phyloP scores from a whole-genome alignment of 2,888 invertebrate species.

The Cephus pygmeus region DNA sequence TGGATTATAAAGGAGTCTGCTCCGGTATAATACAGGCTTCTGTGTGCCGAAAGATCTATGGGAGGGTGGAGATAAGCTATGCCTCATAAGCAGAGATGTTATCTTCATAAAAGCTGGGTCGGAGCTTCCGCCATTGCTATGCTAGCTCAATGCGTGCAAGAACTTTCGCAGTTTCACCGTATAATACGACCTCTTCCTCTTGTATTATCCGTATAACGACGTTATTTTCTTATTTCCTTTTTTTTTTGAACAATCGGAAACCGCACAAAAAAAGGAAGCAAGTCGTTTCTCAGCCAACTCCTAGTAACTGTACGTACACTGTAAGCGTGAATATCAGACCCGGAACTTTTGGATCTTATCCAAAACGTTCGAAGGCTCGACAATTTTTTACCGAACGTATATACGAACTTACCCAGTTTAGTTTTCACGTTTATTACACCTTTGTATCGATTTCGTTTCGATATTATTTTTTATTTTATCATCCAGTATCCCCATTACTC shows the following conservation, averaged over 20 bases:
- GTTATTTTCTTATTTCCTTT: not conserved
- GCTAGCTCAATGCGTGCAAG: slow-evolving; percentile 17
- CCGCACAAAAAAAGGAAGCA: not conserved
- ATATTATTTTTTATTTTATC: not conserved
- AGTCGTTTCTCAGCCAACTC: not conserved
- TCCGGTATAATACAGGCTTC: slow-evolving; percentile 38
- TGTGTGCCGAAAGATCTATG: slow-evolving; percentile 46
- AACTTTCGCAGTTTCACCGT: slow-evolving; percentile 29
- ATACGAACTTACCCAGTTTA: not conserved
- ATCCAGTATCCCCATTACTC: not conserved
- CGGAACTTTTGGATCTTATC: not conserved
- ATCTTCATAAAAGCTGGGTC: slow-evolving; percentile 41
- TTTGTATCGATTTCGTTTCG: not conserved
- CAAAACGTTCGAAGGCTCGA: not conserved
- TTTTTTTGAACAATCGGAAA: not conserved
- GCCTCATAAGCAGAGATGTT: slow-evolving; percentile 47
- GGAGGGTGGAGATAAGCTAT: slow-evolving; percentile 45
- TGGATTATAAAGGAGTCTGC: slow-evolving; percentile 45
- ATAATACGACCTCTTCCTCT: slow-evolving; percentile 21
- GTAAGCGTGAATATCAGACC: not conserved
- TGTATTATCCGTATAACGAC: slow-evolving; percentile 7
- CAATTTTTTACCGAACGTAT: not conserved
- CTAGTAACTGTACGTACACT: not conserved
- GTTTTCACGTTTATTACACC: not conserved
- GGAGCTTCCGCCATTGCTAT: slow-evolving; percentile 33